Percentiles rank a stretch among this genome's conserved stretches.
These are phyloP conservation scores for Rhagium mordax DNA, from an alignment of 2,888 invertebrate species.

Conservation along the genomic window DNA sequence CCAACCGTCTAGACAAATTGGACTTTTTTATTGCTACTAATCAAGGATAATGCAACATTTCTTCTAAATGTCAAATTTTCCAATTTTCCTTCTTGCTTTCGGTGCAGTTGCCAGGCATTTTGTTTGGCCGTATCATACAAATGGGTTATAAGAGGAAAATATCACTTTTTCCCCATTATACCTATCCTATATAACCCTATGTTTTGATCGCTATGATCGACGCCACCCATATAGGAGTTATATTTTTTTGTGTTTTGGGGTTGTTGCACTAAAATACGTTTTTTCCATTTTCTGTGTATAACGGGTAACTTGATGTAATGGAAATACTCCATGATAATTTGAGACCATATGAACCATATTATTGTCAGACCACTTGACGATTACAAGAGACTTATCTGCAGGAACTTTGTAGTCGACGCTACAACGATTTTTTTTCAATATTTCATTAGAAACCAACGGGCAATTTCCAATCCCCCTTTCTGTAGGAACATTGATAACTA, in stretches of 20 bases:
- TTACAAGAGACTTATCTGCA: conserved; percentile 30
- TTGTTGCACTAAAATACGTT: conserved; percentile 12
- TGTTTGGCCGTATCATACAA: neutral
- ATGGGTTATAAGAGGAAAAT: conserved; percentile 44
- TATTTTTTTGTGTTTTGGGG: conserved; percentile 31
- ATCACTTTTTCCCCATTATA: conserved; percentile 15
- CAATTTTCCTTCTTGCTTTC: no score
- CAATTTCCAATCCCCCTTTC: conserved; percentile 32
- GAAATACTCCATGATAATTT: conserved; percentile 13
- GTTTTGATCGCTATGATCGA: conserved; percentile 47
- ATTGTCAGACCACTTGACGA: conserved; percentile 37
- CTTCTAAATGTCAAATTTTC: no score
- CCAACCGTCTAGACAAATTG: no score
- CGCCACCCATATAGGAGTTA: conserved; percentile 40
- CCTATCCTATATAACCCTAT: conserved; percentile 53
- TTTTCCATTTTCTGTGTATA: neutral
- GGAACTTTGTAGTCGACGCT: no score
- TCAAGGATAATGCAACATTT: no score
- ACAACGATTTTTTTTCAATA: no score
- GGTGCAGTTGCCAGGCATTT: neutral
- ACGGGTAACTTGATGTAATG: neutral
- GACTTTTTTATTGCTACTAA: no score
- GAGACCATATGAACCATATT: conserved; percentile 32
- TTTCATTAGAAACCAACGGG: no score
- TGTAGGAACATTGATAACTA: conserved; percentile 17